Evolutionary conservation across 2,888 invertebrate genomes (phyloP), one percentile per base, ranked within the genome.

Genomic region (Acanthopleura granulata): DNA sequence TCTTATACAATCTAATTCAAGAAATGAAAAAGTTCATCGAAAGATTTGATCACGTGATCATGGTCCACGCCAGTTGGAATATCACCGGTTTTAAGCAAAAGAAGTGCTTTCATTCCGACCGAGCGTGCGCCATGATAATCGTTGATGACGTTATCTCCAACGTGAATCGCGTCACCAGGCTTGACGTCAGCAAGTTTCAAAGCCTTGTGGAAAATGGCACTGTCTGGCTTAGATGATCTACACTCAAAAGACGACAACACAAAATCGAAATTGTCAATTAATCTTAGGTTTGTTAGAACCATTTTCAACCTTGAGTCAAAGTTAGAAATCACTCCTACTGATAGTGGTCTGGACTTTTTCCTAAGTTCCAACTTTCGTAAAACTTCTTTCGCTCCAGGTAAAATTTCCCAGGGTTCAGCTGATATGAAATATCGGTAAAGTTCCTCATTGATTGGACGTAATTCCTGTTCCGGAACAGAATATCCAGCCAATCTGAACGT

Each of bases 301-400:
- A 92, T 91, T 77, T 93, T 92, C 1, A 97, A 91, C 49, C 97
- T 92, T 49, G 95, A 94, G 91, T 97, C 97, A 91, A 95, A 96
- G 91, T 97, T 97, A 11, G 97, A 96, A 81, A 97, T 94, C 0
- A 96, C 93, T 3, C 96, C 97, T 66, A 96, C 40, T 74, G 80
- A 82, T 0, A 88, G 30, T 15, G 80, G 79, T 30, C 76, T 79
- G 4, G 79, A 73, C 72, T 81, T 82, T 4, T 87, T 86, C 12
- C 87, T 93, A 49, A 93, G 91, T n/a, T 22, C 4, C 12, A 57
- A 22, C 6, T 22, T 18, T 6, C 57, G 22, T 57, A 57, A 57
- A 57, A 57, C 57, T 6, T 57, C 57, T 4, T 22, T 18, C 3
- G 57, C 3, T 22, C 57, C 57, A n/a, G 57, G 57, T 57, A 57